Evolutionary conservation across 1,140 invertebrate genomes (phyloP), one percentile per base, ranked within the genome.

Genomic region (Drosophila navojoa): DNA sequence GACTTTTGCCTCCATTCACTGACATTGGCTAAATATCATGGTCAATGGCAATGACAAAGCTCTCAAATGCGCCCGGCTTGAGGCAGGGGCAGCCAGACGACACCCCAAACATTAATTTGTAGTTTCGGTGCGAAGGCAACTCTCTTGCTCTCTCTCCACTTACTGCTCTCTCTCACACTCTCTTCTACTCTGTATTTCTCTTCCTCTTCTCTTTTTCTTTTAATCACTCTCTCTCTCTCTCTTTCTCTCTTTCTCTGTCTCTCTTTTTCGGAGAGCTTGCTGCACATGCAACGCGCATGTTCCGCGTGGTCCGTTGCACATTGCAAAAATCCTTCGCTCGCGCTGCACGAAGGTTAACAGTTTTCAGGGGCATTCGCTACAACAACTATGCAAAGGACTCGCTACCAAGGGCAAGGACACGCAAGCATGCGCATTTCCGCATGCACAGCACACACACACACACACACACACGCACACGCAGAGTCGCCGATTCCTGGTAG

Each of bases 381-480:
- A 60, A 69, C 42, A 60, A 62, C 68, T 66, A 29, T 49, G 15
- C 15, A 61, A 49, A 61, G 59, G 57, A 59, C 55, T 72, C 62
- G 45, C 67, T 71, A 84, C 86, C 86, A 90, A 90, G 86, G 86
- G 86, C 86, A 90, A 90, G 86, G 86, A 90, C 86, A 90, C 86
- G 72, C 79, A 90, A 76, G 86, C 86, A 90, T 90, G 86, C 86
- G 86, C 86, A 90, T 90, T 90, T 90, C 84, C 84, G 84, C 77
- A 74, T 87, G 35, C 54, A 64, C 57, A 63, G 13, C 38, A 19
- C 4, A 10, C 60, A 22, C 19, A 22, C 29, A 44, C 50, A 66
- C 49, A 22, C 19, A 2, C 19, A 22, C 19, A 22, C 19, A 22
- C 19, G 3, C 19, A 22, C 19, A 22, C 19, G 3, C 19, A 15